Evolutionary conservation across 2,797 vertebrate species (phyloP).

Genomic region (Bovichtus diacanthus): DNA sequence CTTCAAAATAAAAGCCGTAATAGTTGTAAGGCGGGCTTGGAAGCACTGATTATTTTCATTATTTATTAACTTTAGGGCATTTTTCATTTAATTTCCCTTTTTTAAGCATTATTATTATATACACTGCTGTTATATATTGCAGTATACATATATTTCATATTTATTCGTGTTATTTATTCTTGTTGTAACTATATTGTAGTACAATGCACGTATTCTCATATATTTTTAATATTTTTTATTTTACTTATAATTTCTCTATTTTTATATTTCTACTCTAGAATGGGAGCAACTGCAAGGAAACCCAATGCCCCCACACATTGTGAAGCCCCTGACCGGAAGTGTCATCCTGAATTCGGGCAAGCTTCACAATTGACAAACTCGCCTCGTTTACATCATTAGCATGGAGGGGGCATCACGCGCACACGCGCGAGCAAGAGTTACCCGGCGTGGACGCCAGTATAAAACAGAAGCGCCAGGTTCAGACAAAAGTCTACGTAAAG

Average conservation of each 20-base stretch:
- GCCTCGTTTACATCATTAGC: neutral
- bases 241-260: too few relatives aligned
- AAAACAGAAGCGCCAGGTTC: conserved; percentile 71
- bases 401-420: conserved; percentile 15
- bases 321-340: conserved; percentile 45
- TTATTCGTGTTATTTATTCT: too few relatives aligned
- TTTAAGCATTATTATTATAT: too few relatives aligned
- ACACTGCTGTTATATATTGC: too few relatives aligned
- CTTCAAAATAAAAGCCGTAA: conserved; percentile 10
- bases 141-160: too few relatives aligned
- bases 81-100: too few relatives aligned
- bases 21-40: neutral
- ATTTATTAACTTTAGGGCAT: too few relatives aligned
- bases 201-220: too few relatives aligned
- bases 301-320: conserved; percentile 17
- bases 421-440: conserved; percentile 33
- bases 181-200: too few relatives aligned
- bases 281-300: too few relatives aligned
- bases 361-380: neutral
- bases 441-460: conserved; percentile 69
- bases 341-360: accelerated
- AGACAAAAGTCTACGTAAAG: conserved; percentile 64
- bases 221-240: too few relatives aligned
- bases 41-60: neutral
- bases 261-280: too few relatives aligned